These are phyloP conservation scores for Rhabdomys dilectus DNA, from an alignment of 2,113 vertebrate genomes.

Conservation along the genomic window DNA sequence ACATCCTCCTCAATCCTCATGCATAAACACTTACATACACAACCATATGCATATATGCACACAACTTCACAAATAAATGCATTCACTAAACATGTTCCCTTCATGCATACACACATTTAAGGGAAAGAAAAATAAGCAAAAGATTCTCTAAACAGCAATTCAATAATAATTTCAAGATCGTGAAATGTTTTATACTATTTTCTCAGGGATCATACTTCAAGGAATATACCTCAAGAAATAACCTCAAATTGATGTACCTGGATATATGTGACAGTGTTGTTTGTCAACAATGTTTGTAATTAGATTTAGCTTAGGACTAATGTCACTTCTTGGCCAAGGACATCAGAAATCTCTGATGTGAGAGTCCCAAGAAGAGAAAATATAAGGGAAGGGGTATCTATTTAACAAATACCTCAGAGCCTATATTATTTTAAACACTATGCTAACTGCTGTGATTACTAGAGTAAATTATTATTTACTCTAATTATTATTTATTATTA, in stretches of 20 bases:
- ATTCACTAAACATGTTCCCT: not conserved
- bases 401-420: not conserved
- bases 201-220: not conserved
- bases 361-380: not conserved
- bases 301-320: not conserved
- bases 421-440: not conserved
- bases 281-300: not conserved
- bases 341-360: not conserved
- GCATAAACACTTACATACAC: not conserved
- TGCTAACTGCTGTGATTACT: not conserved
- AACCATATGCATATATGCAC: not conserved
- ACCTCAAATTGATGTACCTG: not conserved
- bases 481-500: no score
- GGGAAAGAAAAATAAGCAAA: not conserved
- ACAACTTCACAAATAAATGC: not conserved
- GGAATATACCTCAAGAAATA: not conserved
- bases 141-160: not conserved
- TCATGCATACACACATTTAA: not conserved
- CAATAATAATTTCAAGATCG: not conserved
- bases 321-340: not conserved
- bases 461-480: not conserved
- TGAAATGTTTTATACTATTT: not conserved
- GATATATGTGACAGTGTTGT: not conserved
- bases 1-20: not conserved
- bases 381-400: not conserved